Base-by-base conservation (phyloP, 2,888 invertebrate genomes). In the Trachelus tabidus region DNA sequence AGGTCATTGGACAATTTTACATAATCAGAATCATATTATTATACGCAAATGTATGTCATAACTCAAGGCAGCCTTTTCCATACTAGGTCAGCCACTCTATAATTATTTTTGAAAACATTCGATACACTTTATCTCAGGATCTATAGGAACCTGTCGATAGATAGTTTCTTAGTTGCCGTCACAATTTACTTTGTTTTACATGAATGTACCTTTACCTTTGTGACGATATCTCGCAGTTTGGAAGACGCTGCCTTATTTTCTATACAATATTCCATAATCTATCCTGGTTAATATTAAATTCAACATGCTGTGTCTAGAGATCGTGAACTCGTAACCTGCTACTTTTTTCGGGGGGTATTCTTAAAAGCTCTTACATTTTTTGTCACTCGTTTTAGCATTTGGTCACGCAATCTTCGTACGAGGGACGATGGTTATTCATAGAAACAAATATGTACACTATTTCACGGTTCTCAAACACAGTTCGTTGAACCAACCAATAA, bases 141-240 rank as follows among this genome's bases (percentile, higher is more conserved):
- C 75, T 76, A 76, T 76, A 56, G 23, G 56, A 56, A 56, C 9
- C 56, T 56, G 9, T 56, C 56, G 9, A 56, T 9, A 56, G 56
- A 23, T 23, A 73, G 75, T 12, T 79, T 76, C 78, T 68, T 37
- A 77, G 34, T 78, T 75, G 73, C 76, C 78, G 79, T 56, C 73
- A 73, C 79, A 12, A 37, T 73, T 34, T 69, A 74, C 31, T 56
- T 56, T 31, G n/a, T 33, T 12, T 23, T 75, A 75, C 30, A 40
- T 6, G 34, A 82, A 40, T 23, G 23, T 56, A 56, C 9, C 56
- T 56, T 56, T 56, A 56, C 9, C 56, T 56, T 9, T 56, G 56
- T 56, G 40, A 56, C 23, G 56, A 56, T 56, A 56, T 56, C 56
- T 56, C 56, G 23, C 56, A 15, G 56, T 56, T 56, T 56, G 56